Evolutionary conservation across 2,888 invertebrate genomes (phyloP), one percentile per base, ranked within the genome.

Genomic region (Drosophila greeni): DNA sequence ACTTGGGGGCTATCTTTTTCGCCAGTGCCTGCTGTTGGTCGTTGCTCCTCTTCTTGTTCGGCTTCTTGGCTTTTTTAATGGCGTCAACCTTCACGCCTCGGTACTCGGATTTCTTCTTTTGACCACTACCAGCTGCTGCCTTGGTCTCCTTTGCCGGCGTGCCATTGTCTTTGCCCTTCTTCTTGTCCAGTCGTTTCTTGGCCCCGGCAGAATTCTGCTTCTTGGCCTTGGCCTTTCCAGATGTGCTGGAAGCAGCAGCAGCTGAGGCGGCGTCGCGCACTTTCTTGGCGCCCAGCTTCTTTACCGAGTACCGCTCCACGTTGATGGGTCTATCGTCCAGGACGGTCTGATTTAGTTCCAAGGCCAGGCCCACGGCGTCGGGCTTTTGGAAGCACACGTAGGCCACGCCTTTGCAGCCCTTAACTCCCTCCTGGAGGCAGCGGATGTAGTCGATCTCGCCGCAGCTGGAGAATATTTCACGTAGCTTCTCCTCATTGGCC

Each of bases 381-480:
- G 86, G 70, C 2, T 78, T 74, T 54, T 88, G 84, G 65, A 88
- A 89, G 45, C 88, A 86, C 12, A 89, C 86, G 67, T 86, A 89
- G 0, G 86, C 89, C 3, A 87, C 84, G 5, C 88, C 88, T 34
- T 86, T 88, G 72, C 89, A 89, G 5, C 89, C 89, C 39, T 86
- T 84, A 1, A 83, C 81, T 1, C 85, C 85, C 12, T 77, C 76
- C 24, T 84, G 82, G 3, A 89, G 47, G 34, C 86, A 87, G 3
- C 89, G 85, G 14, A 89, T 82, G 57, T 88, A 89, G 24, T 89
- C 86, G 20, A 89, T 85, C 56, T 87, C 86, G 0, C 89, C 89
- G 54, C 89, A 88, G 56, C 82, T 86, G 3, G 84, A 86, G 60
- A 89, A 89, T 39, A 88, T 86, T 49, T 87, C 86, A 16, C 85